A percentile compares a stretch with the other conserved stretches of the same genome.
phyloP scores from a whole-genome alignment of 2,888 invertebrate species.

The Ophraella communa region DNA sequence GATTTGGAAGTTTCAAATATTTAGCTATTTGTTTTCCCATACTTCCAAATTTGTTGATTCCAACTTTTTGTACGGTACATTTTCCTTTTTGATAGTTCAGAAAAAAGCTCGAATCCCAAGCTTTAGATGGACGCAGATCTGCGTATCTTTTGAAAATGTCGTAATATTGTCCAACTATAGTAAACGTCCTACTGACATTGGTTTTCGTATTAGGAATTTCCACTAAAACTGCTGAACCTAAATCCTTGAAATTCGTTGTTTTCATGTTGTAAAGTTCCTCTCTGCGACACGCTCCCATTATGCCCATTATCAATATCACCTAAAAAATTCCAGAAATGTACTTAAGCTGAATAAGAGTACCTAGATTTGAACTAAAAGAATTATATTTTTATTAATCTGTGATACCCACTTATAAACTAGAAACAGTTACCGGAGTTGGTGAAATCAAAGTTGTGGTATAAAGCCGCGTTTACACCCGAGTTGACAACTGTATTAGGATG shows the following conservation, averaged over 20 bases:
- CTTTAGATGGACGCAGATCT: conserved; percentile 26
- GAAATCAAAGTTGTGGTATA: too few relatives aligned
- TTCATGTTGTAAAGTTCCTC: conserved; percentile 34
- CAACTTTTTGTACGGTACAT: conserved; percentile 28
- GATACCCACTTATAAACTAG: too few relatives aligned
- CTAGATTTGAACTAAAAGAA: too few relatives aligned
- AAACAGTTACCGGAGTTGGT: too few relatives aligned
- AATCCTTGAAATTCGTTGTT: conserved; percentile 27
- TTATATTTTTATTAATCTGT: too few relatives aligned
- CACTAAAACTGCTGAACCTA: conserved; percentile 29
- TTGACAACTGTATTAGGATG: too few relatives aligned
- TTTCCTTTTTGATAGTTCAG: conserved; percentile 34
- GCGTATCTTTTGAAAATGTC: conserved; percentile 30
- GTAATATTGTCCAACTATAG: conserved; percentile 28
- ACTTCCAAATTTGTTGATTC: conserved; percentile 33
- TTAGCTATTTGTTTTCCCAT: conserved; percentile 33
- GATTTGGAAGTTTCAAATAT: conserved; percentile 27
- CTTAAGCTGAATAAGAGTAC: not conserved
- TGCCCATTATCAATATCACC: conserved; percentile 34
- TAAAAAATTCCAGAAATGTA: conserved; percentile 11
- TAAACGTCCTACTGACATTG: conserved; percentile 28
- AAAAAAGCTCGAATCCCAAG: conserved; percentile 24
- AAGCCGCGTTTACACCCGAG: too few relatives aligned
- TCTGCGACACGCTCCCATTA: conserved; percentile 30
- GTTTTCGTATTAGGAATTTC: conserved; percentile 31